A percentile compares a stretch with the other conserved stretches of the same genome.
Evolutionary conservation across 2,113 vertebrate genomes (phyloP).

Genomic region (Chiloscyllium plagiosum): DNA sequence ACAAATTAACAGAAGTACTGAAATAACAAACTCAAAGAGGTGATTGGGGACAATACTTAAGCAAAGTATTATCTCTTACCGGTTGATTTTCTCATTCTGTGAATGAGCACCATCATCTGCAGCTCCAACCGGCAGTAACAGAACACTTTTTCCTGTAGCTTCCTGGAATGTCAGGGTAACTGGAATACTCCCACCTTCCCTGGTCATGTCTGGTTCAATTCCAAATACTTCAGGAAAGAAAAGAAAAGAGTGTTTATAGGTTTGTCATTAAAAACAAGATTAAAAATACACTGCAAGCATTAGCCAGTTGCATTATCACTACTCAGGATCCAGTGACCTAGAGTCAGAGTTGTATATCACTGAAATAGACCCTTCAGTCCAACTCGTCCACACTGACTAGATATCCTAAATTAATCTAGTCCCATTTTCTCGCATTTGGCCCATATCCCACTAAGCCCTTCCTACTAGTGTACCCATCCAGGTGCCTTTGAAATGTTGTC

Average conservation of each 20-base stretch:
- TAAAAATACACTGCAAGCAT: not conserved
- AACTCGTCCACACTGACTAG: too few relatives aligned
- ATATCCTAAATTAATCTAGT: too few relatives aligned
- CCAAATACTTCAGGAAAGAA: slow-evolving; percentile 70
- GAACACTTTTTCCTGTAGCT: slow-evolving; percentile 87
- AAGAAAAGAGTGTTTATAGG: not conserved
- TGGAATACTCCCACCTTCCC: slow-evolving; percentile 92
- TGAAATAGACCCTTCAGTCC: too few relatives aligned
- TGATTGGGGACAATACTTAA: too few relatives aligned
- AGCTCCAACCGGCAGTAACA: slow-evolving; percentile 88
- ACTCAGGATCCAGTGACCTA: too few relatives aligned
- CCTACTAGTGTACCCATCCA: too few relatives aligned
- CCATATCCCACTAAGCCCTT: too few relatives aligned
- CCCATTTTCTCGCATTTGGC: too few relatives aligned
- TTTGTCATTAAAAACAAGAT: not conserved
- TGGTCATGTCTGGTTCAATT: slow-evolving; percentile 87
- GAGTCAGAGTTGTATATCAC: too few relatives aligned
- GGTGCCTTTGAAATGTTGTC: too few relatives aligned
- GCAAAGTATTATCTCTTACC: slow-evolving; percentile 52
- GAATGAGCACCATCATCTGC: slow-evolving; percentile 93
- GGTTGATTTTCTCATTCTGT: slow-evolving; percentile 94
- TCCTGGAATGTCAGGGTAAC: slow-evolving; percentile 94
- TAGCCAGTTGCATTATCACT: too few relatives aligned
- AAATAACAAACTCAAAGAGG: not conserved
- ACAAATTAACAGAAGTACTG: not conserved